Base-by-base conservation (phyloP, 2,797 vertebrate species). In the Parotocinclus haroldoi region DNA sequence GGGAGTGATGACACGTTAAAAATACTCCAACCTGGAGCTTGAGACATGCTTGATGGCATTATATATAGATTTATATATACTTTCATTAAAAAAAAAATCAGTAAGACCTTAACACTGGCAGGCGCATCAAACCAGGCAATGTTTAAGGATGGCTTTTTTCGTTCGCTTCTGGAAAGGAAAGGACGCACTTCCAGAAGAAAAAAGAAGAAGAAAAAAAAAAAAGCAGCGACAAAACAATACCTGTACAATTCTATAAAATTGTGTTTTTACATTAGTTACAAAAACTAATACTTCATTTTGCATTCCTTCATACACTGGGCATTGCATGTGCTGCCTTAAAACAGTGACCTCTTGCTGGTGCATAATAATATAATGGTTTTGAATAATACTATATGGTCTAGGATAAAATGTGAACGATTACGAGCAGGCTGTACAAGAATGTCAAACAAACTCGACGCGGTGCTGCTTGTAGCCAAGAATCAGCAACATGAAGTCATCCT, bases 181-280 rank as follows among this genome's bases (percentile, higher is more conserved):
- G 27, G 48, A 73, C 72, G 78, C 55, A 75, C 69, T 74, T 82
- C 77, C 71, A 72, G 79, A 78, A 72, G 69, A 67, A 9, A 57
- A 77, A 72, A 46, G 67, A 48, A 55, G 38, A 7, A 57, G 77
- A 72, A 46, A 66, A 38, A 56, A 11, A 81, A 85, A 83, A 75
- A 79, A 84, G 68, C 82, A 86, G 75, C 72, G 78, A 80, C 68
- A 90, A 88, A 92, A 92, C 94, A 86, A 91, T 88, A 93, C 92
- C 95, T 98, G 96, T 98, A 99, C 96, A 99, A 91, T 93, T 92
- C 91, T 97, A 96, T 96, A 98, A 98, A 99, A 97, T 91, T 93
- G 92, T 92, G 83, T 94, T 95, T 91, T 92, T 98, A 99, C 95
- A 98, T 96, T 97, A 97, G 94, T 95, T 98, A 97, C 94, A 97